Percentiles rank a stretch among this genome's conserved stretches.
Evolutionary conservation across 2,888 invertebrate species (phyloP).

Genomic region (Allolobophora icterica): DNA sequence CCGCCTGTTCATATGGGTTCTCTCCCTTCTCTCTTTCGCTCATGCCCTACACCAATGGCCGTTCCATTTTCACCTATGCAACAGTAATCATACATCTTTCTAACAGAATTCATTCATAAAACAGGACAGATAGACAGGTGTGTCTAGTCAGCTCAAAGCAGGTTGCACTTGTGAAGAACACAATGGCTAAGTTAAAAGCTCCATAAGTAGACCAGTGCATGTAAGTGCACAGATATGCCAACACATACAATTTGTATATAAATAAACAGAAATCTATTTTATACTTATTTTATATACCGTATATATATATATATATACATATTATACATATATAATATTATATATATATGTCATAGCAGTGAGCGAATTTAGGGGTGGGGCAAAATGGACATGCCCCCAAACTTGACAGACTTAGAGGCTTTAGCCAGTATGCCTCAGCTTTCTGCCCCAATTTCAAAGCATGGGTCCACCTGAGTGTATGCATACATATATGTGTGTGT

Average conservation of each 20-base stretch:
- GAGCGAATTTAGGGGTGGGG: background rate
- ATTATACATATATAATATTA: too few relatives aligned
- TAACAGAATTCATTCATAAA: background rate
- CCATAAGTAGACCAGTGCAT: background rate
- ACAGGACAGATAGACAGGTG: background rate
- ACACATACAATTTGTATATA: background rate
- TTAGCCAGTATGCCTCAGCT: background rate
- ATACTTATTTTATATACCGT: too few relatives aligned
- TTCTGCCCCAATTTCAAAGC: background rate
- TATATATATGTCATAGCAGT: too few relatives aligned
- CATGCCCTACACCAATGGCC: background rate
- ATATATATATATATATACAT: too few relatives aligned
- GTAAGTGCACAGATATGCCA: background rate
- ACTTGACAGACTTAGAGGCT: background rate
- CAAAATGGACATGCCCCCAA: background rate
- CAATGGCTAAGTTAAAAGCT: background rate
- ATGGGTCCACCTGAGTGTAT: background rate
- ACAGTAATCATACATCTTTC: background rate
- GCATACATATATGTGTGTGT: background rate
- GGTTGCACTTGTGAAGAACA: background rate
- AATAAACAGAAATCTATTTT: background rate
- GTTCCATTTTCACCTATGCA: constrained; percentile 2
- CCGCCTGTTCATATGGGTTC: background rate
- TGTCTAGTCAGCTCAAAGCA: background rate
- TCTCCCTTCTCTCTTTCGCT: background rate